Base-by-base conservation (phyloP, 2,797 vertebrate genomes). In the Crocodylus rhombifer region DNA sequence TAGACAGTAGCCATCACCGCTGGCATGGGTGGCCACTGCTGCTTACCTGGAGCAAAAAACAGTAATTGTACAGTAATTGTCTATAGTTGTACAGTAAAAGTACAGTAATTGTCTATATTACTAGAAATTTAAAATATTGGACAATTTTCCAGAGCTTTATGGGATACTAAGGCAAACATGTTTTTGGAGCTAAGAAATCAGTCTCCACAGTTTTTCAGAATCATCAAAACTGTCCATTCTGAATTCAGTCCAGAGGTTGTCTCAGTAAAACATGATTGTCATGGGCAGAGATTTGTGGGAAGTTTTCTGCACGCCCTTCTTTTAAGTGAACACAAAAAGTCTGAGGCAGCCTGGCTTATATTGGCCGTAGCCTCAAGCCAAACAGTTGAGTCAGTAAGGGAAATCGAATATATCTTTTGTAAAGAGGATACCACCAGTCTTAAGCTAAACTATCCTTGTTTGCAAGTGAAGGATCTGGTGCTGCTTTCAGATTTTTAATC, bases 401-500 rank as follows among this genome's bases (percentile, higher is more conserved):
- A 58, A 90, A 90, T 87, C 63, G 30, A 25, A 84, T 86, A 28
- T 83, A 25, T 1, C n/a, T 83, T 81, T 88, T 85, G 26, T 89
- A 25, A 96, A 95, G 97, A 95, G 97, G 97, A 95, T 97, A 96
- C 94, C 67, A 82, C 90, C 63, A 76, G 42, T 58, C 90, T 96
- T 97, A 94, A 97, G 96, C 96, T 97, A 96, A 95, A 95, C 97
- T 76, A 85, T 90, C 96, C 97, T 97, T 92, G 89, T 95, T 97
- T 97, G 96, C 96, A 98, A 98, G 97, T 98, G 98, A 98, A 98
- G 98, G 98, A 98, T 98, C 97, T 98, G 97, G 95, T 97, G 97
- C 97, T 98, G 98, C 98, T 98, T 97, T 97, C 94, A 90, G 93
- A 95, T 95, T 95, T 97, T 96, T 97, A 97, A 93, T 98, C 92